Evolutionary conservation across 2,113 vertebrate species (phyloP).

Genomic region (Ariopsis seemanni): DNA sequence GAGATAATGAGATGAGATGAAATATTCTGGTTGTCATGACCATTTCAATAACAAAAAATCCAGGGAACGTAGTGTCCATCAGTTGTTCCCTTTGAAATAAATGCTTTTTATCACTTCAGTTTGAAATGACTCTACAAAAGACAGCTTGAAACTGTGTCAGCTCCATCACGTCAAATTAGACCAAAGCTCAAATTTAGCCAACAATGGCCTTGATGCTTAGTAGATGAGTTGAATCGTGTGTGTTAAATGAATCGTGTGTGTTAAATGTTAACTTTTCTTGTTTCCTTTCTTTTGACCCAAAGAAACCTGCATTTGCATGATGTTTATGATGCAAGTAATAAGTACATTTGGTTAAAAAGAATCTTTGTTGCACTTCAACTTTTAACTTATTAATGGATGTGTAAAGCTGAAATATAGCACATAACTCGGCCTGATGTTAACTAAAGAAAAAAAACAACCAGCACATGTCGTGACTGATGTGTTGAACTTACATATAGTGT

Average conservation of each 20-base stretch:
- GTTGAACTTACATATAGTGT: neutral
- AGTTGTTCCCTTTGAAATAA: no score
- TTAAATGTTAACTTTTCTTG: neutral
- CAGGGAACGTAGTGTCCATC: no score
- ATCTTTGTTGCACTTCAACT: neutral
- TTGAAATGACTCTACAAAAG: no score
- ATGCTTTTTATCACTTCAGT: no score
- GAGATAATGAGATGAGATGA: no score
- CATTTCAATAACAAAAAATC: no score
- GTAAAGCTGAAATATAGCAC: neutral
- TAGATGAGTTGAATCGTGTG: neutral
- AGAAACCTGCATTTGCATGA: conserved; percentile 18
- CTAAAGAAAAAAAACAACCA: neutral
- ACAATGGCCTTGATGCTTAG: neutral
- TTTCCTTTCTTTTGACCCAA: conserved; percentile 19
- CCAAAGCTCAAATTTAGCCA: neutral
- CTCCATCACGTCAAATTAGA: neutral
- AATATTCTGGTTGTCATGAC: no score
- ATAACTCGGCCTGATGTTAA: neutral
- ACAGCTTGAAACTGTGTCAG: neutral
- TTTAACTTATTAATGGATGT: conserved; percentile 19
- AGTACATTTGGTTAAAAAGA: neutral
- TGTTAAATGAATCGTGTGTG: neutral
- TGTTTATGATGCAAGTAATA: conserved; percentile 14
- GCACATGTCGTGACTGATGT: neutral